These are phyloP conservation scores for Pachycephala philippinensis DNA, from an alignment of 2,113 vertebrate species.

Conservation along the genomic window DNA sequence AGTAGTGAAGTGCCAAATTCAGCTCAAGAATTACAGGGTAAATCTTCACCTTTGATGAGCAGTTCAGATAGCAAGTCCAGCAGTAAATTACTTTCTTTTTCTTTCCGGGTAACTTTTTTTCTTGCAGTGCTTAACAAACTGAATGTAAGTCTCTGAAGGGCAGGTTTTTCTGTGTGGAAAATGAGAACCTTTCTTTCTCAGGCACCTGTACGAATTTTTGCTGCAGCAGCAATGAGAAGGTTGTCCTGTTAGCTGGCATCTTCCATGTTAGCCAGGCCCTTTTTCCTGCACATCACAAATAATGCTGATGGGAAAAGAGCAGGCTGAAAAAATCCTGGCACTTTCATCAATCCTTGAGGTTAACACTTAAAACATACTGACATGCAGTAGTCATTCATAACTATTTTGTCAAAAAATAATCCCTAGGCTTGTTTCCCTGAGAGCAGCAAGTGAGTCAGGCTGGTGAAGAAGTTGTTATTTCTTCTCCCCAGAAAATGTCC, in stretches of 20 bases:
- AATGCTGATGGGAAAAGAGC: neutral
- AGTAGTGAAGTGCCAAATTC: neutral
- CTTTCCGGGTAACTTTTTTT: neutral
- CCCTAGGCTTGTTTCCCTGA: neutral
- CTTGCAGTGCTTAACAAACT: neutral
- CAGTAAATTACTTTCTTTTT: neutral
- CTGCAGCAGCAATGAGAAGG: neutral
- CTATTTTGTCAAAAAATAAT: neutral
- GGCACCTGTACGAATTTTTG: neutral
- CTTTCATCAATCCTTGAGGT: neutral
- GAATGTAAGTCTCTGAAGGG: neutral
- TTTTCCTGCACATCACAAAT: neutral
- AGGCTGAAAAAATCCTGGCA: neutral
- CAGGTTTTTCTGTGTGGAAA: neutral
- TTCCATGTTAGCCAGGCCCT: neutral
- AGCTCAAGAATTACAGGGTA: neutral
- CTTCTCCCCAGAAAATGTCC: neutral
- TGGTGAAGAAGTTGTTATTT: neutral
- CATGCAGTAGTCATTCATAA: neutral
- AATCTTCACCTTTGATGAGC: neutral
- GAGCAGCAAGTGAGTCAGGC: neutral
- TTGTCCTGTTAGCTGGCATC: neutral
- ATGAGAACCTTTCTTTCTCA: neutral
- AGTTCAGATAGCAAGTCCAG: neutral
- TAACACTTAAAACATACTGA: neutral